Percentiles rank a stretch among this genome's conserved stretches.
Conservation (phyloP, 2,888 invertebrate genomes). For the Stenoptilia bipunctidactyla region DNA sequence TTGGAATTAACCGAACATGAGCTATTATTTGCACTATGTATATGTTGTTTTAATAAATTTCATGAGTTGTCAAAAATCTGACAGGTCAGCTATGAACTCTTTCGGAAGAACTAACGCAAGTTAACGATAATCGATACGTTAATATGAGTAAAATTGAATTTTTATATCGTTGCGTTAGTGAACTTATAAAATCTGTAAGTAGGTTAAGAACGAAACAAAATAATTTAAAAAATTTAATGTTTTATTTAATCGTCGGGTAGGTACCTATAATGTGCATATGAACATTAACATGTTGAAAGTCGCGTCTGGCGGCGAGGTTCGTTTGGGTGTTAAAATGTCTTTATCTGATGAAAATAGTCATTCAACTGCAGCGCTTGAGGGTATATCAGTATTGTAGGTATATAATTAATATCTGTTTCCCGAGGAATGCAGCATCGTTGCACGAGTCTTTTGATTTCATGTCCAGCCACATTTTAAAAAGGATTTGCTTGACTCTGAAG, state of each 20-base stretch:
- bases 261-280: conserved; percentile 19
- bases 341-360: conserved; percentile 14
- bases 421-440: conserved; percentile 21
- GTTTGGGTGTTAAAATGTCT: conserved; percentile 15
- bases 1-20: too few relatives aligned
- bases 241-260: conserved; percentile 15
- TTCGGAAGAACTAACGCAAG: too few relatives aligned
- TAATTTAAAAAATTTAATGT: conserved; percentile 6
- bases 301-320: conserved; percentile 18
- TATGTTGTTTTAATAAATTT: too few relatives aligned
- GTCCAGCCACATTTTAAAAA: conserved; percentile 23
- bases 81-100: too few relatives aligned
- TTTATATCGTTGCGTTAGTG: too few relatives aligned
- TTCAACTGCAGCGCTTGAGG: conserved; percentile 14
- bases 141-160: too few relatives aligned
- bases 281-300: conserved; percentile 20
- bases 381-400: conserved; percentile 16
- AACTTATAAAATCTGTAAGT: too few relatives aligned
- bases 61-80: too few relatives aligned
- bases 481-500: too few relatives aligned
- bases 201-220: too few relatives aligned
- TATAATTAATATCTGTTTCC: conserved; percentile 15
- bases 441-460: conserved; percentile 22
- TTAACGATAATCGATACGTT: too few relatives aligned
- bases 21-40: too few relatives aligned